Conservation (phyloP, 1,140 invertebrate species). For the Musca vetustissima region DNA sequence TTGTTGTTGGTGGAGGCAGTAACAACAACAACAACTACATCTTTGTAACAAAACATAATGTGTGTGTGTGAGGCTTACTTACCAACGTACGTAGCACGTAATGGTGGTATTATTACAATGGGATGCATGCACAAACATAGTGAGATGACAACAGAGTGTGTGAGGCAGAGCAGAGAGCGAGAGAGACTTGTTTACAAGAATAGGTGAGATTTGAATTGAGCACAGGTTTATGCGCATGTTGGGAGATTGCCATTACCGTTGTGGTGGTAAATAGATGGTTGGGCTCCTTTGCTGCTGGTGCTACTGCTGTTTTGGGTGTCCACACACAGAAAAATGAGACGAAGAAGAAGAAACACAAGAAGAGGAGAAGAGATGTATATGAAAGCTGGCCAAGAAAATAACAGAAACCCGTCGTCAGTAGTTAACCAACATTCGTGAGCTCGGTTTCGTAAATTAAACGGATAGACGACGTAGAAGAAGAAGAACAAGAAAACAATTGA, state of each 20-base stretch:
- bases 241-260: not conserved
- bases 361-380: not conserved
- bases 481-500: too few relatives aligned
- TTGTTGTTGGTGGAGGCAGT: not conserved
- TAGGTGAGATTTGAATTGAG: not conserved
- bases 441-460: slow-evolving; percentile 1
- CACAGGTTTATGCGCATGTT: slow-evolving; percentile 10
- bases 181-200: not conserved
- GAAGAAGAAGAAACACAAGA: too few relatives aligned
- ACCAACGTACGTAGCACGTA: too few relatives aligned
- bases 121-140: not conserved
- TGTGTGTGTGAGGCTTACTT: too few relatives aligned
- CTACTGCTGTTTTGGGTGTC: too few relatives aligned
- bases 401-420: slow-evolving; percentile 8
- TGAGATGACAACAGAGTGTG: not conserved
- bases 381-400: slow-evolving; percentile 6
- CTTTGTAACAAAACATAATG: not conserved
- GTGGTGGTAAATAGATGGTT: not conserved
- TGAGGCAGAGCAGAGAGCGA: not conserved
- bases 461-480: too few relatives aligned
- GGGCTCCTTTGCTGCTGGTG: not conserved
- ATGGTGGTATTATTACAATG: too few relatives aligned
- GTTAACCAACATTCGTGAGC: slow-evolving; percentile 13
- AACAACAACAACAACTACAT: not conserved
- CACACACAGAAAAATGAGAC: too few relatives aligned